phyloP scores from a whole-genome alignment of 2,797 vertebrate species.

The Stomatorhinus walkeri region DNA sequence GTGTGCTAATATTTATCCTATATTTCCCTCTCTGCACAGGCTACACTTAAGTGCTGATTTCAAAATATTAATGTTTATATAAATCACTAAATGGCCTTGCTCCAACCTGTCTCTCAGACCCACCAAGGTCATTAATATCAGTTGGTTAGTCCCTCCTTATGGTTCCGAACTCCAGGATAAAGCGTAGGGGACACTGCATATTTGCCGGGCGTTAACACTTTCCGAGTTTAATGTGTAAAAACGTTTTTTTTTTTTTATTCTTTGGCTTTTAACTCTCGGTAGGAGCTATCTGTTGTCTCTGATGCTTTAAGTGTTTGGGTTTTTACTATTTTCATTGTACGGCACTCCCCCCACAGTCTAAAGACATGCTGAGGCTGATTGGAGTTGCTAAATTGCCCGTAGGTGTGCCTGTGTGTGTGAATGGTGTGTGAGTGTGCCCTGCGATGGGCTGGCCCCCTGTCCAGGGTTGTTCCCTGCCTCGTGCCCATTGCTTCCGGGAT shows the following conservation, averaged over 20 bases:
- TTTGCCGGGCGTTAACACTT: fast-evolving
- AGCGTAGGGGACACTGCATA: not conserved
- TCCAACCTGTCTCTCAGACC: not conserved
- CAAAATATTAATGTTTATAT: not conserved
- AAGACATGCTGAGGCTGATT: no score
- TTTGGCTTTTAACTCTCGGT: not conserved
- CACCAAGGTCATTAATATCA: not conserved
- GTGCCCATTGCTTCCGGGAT: no score
- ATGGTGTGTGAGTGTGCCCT: no score
- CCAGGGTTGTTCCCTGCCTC: no score
- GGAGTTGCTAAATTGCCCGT: no score
- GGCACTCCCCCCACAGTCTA: no score
- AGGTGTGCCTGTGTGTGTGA: no score
- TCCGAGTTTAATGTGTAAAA: not conserved
- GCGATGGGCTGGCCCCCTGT: no score
- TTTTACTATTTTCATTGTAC: not conserved
- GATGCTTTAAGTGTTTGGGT: not conserved
- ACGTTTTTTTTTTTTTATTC: not conserved
- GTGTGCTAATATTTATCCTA: not conserved
- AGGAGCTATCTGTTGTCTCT: not conserved
- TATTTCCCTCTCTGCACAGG: not conserved
- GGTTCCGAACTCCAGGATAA: not conserved
- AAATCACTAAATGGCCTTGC: not conserved
- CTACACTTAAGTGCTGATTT: not conserved
- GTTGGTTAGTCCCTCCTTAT: not conserved